These are phyloP conservation scores for Melolontha melolontha DNA, from an alignment of 2,888 invertebrate species.

Conservation along the genomic window DNA sequence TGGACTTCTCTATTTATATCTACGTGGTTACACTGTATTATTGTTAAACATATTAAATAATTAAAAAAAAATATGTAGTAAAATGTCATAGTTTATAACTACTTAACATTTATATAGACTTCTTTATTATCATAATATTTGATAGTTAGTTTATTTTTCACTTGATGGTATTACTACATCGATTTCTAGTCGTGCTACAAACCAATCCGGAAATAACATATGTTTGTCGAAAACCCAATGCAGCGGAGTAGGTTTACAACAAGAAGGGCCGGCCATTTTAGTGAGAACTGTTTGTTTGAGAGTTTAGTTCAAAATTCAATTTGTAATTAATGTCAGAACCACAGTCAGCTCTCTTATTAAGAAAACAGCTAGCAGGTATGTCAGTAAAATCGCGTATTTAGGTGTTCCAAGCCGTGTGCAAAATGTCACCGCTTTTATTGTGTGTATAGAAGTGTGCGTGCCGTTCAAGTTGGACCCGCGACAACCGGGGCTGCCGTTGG, in stretches of 20 bases:
- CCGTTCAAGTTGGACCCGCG: constrained; percentile 31
- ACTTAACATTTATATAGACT: too few relatives aligned
- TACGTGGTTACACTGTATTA: too few relatives aligned
- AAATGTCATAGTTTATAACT: too few relatives aligned
- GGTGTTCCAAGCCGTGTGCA: constrained; percentile 33
- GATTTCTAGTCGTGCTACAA: constrained; percentile 50
- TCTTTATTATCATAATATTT: too few relatives aligned
- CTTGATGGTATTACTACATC: constrained; percentile 3
- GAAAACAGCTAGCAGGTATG: constrained; percentile 96
- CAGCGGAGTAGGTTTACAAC: constrained; percentile 54
- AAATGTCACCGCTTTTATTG: constrained; percentile 37
- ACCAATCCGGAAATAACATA: constrained; percentile 65
- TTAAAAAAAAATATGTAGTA: too few relatives aligned
- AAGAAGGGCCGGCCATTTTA: constrained; percentile 75
- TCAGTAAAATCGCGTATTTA: constrained; percentile 56
- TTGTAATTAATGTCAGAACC: constrained; percentile 94
- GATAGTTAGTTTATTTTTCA: neutral
- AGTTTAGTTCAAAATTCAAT: constrained; percentile 81
- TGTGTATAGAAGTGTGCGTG: constrained; percentile 25
- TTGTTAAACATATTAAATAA: too few relatives aligned
- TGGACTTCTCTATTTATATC: too few relatives aligned
- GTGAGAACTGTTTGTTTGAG: constrained; percentile 79
- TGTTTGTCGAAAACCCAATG: constrained; percentile 62
- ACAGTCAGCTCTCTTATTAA: constrained; percentile 94
- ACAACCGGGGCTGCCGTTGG: constrained; percentile 15